Base-by-base conservation (phyloP, 2,113 vertebrate species). In the Sciurus niger region DNA sequence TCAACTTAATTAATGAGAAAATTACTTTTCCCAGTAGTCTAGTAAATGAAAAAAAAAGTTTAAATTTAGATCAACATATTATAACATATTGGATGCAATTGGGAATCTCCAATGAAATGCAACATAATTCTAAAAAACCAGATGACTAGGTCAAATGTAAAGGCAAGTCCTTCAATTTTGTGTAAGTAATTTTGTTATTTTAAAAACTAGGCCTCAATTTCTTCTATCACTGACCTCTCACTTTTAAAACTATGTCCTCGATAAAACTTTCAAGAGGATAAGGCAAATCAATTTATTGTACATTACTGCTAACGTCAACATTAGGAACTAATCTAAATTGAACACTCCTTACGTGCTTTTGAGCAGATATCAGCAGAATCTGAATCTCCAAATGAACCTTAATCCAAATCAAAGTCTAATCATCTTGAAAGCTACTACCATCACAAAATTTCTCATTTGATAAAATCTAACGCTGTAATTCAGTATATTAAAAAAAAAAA, bases 321-420 rank as follows among this genome's bases (percentile, higher is more conserved):
- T 34, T 68, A 78, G n/a, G 34, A 88, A 74, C n/a, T 73, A 92
- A 67, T 93, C 76, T 95, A 94, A 88, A 89, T 0, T 90, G n/a
- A 96, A 96, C 40, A 80, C 1, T 88, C 28, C 55, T 87, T n/a
- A 34, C 51, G 51, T 72, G 63, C 53, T 95, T 96, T 84, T 65
- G 58, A 94, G 72, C 88, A 90, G 83, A 2, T 43, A 92, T 6
- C 53, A 84, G 91, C 74, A 94, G 74, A 82, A 91, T 94, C 53
- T 83, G 55, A 92, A 93, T 72, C 34, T 84, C 93, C 86, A 93
- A 90, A 90, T 37, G 72, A 94, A 92, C 63, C 63, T 91, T 40
- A 93, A 72, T 86, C 68, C 73, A 96, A 96, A 97, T 76, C 92
- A 84, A 96, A 80, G 72, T 85, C 51, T 70, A 86, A 73, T 84